These are phyloP conservation scores for Muraenolepis orangiensis DNA, from an alignment of 2,797 vertebrate genomes.

Conservation along the genomic window DNA sequence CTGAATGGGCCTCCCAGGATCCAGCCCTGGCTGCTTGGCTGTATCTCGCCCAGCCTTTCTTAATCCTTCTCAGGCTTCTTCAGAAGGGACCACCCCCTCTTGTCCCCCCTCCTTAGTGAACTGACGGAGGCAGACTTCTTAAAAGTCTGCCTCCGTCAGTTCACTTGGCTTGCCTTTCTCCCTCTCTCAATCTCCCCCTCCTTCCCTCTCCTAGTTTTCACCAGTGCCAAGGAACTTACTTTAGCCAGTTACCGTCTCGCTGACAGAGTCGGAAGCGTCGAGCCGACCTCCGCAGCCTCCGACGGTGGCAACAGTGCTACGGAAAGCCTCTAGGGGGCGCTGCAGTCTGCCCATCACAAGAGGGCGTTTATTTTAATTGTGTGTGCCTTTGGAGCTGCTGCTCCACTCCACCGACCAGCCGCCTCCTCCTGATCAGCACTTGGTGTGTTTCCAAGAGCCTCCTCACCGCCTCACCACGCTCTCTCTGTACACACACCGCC, in stretches of 20 bases:
- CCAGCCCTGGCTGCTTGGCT: no score
- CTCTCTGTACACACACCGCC: constrained; percentile 16
- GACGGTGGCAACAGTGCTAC: not conserved
- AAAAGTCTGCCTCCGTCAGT: not conserved
- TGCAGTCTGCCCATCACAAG: not conserved
- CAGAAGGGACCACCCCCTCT: not conserved
- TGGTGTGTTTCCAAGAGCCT: not conserved
- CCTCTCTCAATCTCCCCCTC: constrained; percentile 12
- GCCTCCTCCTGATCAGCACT: constrained; percentile 6
- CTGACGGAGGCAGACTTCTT: not conserved
- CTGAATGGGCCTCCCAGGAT: no score
- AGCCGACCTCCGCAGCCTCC: no score
- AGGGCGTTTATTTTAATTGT: no score
- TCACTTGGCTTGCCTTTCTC: constrained; percentile 4
- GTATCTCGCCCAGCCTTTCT: no score
- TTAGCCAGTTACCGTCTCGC: no score
- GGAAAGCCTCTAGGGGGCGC: constrained; percentile 53
- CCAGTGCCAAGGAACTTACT: no score
- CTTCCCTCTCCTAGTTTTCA: constrained; percentile 16
- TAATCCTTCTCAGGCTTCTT: not conserved
- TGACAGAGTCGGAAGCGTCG: no score
- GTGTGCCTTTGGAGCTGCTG: not conserved
- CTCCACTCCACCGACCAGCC: not conserved
- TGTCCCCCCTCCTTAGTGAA: not conserved
- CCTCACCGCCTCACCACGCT: constrained; percentile 8